phyloP scores from a whole-genome alignment of 2,113 vertebrate species.

The Anguilla rostrata region DNA sequence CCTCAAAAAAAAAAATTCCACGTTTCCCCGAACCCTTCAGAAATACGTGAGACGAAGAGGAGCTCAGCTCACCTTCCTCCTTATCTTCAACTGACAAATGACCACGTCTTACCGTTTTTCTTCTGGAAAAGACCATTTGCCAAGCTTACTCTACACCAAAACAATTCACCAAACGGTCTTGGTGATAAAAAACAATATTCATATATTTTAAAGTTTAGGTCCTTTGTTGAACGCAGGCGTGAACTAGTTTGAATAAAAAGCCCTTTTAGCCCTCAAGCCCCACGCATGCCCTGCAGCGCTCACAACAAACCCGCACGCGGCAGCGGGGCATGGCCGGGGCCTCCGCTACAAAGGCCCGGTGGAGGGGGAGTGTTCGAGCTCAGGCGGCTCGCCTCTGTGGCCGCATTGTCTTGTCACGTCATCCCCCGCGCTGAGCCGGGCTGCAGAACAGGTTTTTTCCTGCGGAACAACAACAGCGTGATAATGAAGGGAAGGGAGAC shows the following conservation, averaged over 20 bases:
- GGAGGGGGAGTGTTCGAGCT: neutral
- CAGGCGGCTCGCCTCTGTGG: too few species aligned
- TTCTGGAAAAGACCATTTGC: neutral
- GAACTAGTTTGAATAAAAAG: too few species aligned
- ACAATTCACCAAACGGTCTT: too few species aligned
- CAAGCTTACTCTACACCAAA: neutral
- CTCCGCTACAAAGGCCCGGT: neutral
- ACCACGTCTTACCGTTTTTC: too few species aligned
- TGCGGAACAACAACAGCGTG: neutral
- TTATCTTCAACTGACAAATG: neutral
- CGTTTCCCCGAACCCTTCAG: neutral
- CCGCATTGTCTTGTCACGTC: neutral
- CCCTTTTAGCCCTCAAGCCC: too few species aligned
- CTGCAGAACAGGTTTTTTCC: slow-evolving; percentile 5
- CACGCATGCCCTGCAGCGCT: too few species aligned
- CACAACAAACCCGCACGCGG: too few species aligned
- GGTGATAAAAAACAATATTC: too few species aligned
- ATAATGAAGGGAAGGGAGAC: neutral
- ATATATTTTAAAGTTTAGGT: too few species aligned
- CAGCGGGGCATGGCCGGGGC: neutral
- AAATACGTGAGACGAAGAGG: neutral
- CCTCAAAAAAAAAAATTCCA: neutral
- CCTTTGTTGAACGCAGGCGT: too few species aligned
- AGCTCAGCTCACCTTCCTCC: neutral
- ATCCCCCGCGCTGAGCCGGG: neutral